These are phyloP conservation scores for Montipora foliosa DNA, from an alignment of 64 coral and sea anemone species.

Conservation along the genomic window DNA sequence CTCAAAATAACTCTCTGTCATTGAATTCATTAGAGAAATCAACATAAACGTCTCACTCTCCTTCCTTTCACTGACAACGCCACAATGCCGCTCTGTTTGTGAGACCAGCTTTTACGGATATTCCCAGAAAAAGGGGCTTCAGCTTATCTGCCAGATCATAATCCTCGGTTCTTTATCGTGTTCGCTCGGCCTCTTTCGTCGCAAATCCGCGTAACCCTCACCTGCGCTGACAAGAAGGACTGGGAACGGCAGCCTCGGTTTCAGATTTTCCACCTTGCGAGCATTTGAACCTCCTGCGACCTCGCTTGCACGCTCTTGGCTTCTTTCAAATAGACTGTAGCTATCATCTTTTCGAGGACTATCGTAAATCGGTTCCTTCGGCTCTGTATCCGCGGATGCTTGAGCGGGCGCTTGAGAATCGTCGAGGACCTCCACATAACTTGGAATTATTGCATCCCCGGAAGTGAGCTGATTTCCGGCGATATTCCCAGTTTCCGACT, in stretches of 20 bases:
- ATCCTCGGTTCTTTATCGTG: constrained; percentile 85
- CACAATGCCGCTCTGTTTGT: background rate
- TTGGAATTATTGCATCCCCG: background rate
- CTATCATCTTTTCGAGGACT: constrained; percentile 51
- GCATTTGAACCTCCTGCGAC: background rate
- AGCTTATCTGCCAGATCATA: constrained; percentile 94
- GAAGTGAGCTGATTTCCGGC: background rate
- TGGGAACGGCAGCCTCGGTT: constrained; percentile 87
- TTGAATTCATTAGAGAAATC: no score
- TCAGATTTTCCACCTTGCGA: constrained; percentile 71
- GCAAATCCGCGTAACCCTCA: constrained; percentile 91
- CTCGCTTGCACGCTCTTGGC: constrained; percentile 17
- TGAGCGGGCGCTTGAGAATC: constrained; percentile 3
- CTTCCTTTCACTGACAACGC: no score
- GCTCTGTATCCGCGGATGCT: background rate
- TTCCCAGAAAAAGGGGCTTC: background rate
- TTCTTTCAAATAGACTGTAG: constrained; percentile 17
- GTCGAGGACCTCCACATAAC: constrained; percentile 9
- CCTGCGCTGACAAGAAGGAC: constrained; percentile 89
- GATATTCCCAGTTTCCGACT: background rate
- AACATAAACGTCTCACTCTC: no score
- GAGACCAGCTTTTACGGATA: background rate
- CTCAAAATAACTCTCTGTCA: no score
- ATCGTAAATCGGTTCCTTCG: constrained; percentile 27
- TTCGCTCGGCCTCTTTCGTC: constrained; percentile 69